Conservation (phyloP, 2,113 vertebrate species). For the Varanus salvator region DNA sequence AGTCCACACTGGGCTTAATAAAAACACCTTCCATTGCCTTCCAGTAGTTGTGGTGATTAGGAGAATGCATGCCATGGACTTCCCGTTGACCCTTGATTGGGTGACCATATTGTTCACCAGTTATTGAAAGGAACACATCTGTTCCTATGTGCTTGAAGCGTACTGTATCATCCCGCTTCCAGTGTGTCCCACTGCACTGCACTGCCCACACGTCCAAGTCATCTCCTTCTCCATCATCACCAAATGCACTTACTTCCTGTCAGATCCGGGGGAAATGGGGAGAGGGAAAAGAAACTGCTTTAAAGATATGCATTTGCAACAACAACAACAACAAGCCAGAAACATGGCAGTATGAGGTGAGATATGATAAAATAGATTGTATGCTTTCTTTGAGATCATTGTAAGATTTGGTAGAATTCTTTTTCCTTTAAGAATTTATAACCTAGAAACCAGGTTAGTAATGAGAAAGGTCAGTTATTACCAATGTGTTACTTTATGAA, state of each 20-base stretch:
- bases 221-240: conserved; percentile 94
- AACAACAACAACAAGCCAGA: not conserved
- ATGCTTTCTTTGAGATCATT: conserved; percentile 10
- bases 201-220: conserved; percentile 93
- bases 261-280: not conserved
- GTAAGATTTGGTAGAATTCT: not conserved
- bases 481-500: not conserved
- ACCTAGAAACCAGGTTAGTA: not conserved
- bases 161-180: conserved; percentile 89
- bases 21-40: conserved; percentile 96
- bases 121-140: conserved; percentile 90
- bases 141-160: conserved; percentile 93
- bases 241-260: conserved; percentile 98
- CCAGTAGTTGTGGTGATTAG: conserved; percentile 92
- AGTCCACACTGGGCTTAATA: conserved; percentile 86
- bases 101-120: conserved; percentile 93
- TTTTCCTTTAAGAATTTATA: not conserved
- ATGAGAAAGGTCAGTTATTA: not conserved
- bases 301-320: conserved; percentile 30
- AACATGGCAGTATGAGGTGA: too few species aligned
- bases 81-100: conserved; percentile 94
- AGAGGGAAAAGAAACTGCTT: conserved; percentile 41
- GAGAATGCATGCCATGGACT: conserved; percentile 88
- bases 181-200: conserved; percentile 87
- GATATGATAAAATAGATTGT: accelerated